Evolutionary conservation across 2,797 vertebrate species (phyloP).

Genomic region (Clamator glandarius): DNA sequence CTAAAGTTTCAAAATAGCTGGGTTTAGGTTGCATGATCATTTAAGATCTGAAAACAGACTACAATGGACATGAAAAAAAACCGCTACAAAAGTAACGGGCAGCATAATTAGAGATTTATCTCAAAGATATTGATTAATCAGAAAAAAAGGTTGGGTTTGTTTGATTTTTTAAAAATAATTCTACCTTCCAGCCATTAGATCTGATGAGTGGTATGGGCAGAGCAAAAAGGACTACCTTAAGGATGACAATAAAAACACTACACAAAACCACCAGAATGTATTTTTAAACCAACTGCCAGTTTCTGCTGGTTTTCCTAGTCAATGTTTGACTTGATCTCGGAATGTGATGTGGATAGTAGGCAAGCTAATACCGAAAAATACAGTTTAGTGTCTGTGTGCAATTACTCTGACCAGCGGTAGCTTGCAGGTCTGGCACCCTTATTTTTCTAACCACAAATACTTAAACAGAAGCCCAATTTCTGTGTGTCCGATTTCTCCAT

Average conservation of each 20-base stretch:
- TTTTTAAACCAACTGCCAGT: constrained; percentile 22
- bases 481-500: constrained; percentile 48
- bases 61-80: not conserved
- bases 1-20: not conserved
- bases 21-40: not conserved
- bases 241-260: not conserved
- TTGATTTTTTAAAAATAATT: not conserved
- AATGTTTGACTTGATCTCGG: constrained; percentile 19
- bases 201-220: not conserved
- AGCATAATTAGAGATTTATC: not conserved
- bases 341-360: constrained; percentile 16
- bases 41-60: not conserved
- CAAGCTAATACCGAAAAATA: constrained; percentile 51
- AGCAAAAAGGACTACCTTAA: not conserved
- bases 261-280: not conserved
- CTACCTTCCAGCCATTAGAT: not conserved
- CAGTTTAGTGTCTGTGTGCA: constrained; percentile 42
- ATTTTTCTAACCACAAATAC: constrained; percentile 64
- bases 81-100: not conserved
- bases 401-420: constrained; percentile 47
- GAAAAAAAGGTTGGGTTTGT: not conserved
- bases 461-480: constrained; percentile 65
- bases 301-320: constrained; percentile 4
- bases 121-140: not conserved
- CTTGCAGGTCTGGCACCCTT: constrained; percentile 50